Evolutionary conservation across 1,140 invertebrate species (phyloP).

Genomic region (Nebria ingens): DNA sequence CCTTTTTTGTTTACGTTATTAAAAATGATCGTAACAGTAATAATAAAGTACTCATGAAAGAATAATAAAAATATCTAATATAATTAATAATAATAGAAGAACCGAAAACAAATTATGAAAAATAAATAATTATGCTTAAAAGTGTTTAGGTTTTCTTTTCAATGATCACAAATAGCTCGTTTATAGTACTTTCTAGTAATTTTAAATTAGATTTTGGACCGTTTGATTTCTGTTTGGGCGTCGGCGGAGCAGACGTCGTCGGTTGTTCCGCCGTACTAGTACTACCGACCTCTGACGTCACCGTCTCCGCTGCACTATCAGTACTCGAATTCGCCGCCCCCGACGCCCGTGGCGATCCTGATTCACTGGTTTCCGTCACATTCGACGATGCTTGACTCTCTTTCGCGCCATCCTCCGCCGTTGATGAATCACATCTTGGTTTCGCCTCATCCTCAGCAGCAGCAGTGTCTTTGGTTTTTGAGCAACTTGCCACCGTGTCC

Average conservation of each 20-base stretch:
- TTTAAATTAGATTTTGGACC: constrained; percentile 23
- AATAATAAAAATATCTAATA: too few species aligned
- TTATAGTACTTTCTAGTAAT: constrained; percentile 25
- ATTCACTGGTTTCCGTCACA: not conserved
- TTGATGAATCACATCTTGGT: not conserved
- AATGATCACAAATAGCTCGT: constrained; percentile 28
- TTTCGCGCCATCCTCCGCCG: not conserved
- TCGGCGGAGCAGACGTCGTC: constrained; percentile 22
- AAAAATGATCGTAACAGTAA: too few species aligned
- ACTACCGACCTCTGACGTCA: not conserved
- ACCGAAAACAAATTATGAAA: not conserved
- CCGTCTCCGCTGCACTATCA: constrained; percentile 25
- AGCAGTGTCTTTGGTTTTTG: constrained; percentile 13
- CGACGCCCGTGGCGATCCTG: constrained; percentile 12
- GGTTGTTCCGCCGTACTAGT: constrained; percentile 12
- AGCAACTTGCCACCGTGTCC: not conserved
- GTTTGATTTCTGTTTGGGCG: constrained; percentile 16
- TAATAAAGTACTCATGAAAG: too few species aligned
- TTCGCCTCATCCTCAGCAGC: not conserved
- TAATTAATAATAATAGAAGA: too few species aligned
- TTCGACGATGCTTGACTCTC: not conserved
- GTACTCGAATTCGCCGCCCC: constrained; percentile 12
- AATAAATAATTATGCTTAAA: not conserved
- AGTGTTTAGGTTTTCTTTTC: constrained; percentile 19
- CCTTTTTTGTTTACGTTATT: too few species aligned